Evolutionary conservation across 2,113 vertebrate genomes (phyloP).

Genomic region (Albula goreensis): DNA sequence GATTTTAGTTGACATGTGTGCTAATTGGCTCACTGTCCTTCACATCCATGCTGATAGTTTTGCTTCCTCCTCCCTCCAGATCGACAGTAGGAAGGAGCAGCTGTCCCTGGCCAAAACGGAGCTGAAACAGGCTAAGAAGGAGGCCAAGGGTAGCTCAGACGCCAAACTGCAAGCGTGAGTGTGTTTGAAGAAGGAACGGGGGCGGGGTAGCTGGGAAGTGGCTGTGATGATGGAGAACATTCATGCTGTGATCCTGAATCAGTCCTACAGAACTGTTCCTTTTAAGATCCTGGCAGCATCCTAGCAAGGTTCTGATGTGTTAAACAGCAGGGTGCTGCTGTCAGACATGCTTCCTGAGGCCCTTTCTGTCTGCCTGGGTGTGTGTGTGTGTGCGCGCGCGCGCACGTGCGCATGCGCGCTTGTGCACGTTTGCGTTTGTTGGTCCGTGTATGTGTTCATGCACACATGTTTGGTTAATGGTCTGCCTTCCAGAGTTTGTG

Average conservation of each 20-base stretch:
- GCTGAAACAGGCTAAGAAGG: slow-evolving; percentile 65
- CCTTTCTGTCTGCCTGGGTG: background rate
- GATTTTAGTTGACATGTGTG: background rate
- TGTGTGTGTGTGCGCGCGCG: no score
- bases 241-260: no score
- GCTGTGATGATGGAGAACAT: background rate
- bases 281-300: no score
- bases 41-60: background rate
- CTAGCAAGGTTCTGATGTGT: no score
- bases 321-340: no score
- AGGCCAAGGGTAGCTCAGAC: slow-evolving; percentile 51
- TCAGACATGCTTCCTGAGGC: no score
- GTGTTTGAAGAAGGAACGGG: background rate
- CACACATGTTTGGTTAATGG: no score
- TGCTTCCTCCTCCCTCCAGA: slow-evolving; percentile 37
- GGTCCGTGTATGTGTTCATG: no score
- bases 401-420: no score
- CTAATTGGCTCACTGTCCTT: background rate
- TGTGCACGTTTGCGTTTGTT: no score
- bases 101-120: slow-evolving; percentile 62
- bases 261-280: no score
- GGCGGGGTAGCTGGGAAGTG: background rate
- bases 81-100: slow-evolving; percentile 63
- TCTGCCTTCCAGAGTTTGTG: no score
- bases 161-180: slow-evolving; percentile 56